Base-by-base conservation (phyloP, 2,888 invertebrate species). In the Alcis repandata region DNA sequence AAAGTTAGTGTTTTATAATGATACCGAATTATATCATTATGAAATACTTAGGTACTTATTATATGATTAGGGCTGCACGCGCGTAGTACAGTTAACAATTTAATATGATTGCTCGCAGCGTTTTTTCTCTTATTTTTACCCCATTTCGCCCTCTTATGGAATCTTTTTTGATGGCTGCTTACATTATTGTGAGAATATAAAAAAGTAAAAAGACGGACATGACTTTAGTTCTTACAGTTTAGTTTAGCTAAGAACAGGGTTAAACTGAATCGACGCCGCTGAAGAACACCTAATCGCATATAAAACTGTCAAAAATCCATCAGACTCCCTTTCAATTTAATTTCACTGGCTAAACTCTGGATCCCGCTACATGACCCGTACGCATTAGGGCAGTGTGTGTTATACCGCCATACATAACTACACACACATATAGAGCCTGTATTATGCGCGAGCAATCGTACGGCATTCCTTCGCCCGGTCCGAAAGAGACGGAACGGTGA, bases 361-460 rank as follows among this genome's bases (percentile, higher is more conserved):
- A 88, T 93, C 92, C 93, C 93, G 93, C 93, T 93, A 93, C 80
- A 88, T 90, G 93, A 93, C 93, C 92, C 92, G 87, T 87, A 92
- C 92, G 90, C 92, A 92, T 92, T 92, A 91, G 92, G 92, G 91
- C 92, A 92, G 90, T 92, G 92, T 92, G 92, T 92, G 92, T 90
- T 87, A 87, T 87, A 81, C 78, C 79, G 78, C 79, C 82, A 86
- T 85, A 89, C 84, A 83, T 84, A 85, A 82, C 84, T 83, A 86
- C 85, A 80, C 80, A 87, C 84, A 83, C 71, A 74, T 72, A 73
- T 73, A 73, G 74, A 79, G 87, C 85, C 88, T 85, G 87, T 89
- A 85, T 84, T 85, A 87, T 87, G 88, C 86, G 85, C 89, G 81
- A 88, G 87, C 91, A 88, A 92, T 91, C 93, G 91, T 91, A 91